Conservation (phyloP, 2,113 vertebrate species). For the Struthio camelus region DNA sequence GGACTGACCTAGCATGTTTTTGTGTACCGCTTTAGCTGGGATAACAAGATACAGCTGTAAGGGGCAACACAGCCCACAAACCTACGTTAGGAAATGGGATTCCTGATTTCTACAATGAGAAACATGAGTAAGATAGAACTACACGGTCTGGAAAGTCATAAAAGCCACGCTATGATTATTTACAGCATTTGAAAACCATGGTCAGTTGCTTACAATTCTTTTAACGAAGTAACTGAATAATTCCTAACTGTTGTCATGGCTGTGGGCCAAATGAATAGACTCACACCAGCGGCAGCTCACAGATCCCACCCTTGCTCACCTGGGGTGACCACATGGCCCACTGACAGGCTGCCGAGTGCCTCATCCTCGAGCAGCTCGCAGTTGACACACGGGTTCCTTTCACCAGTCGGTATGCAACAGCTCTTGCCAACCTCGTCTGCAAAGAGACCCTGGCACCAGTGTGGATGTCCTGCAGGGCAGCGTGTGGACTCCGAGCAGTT, state of each 20-base stretch:
- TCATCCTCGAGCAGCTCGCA: background rate
- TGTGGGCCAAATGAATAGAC: background rate
- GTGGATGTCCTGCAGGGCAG: no score
- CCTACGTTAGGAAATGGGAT: accelerated
- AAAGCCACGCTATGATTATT: background rate
- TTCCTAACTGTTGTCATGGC: background rate
- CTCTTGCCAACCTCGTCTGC: no score
- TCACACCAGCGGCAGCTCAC: background rate
- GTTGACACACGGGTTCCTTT: background rate
- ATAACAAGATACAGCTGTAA: background rate
- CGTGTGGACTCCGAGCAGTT: no score
- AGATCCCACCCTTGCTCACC: background rate
- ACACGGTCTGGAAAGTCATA: background rate
- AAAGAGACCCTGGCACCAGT: no score
- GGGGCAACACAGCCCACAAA: background rate
- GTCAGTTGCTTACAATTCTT: background rate
- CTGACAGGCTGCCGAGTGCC: background rate
- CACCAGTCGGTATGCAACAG: no score
- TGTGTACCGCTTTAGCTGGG: background rate
- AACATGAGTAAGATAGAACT: background rate
- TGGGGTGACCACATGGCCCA: background rate
- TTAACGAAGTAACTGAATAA: background rate
- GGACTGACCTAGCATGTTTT: background rate
- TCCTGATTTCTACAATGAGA: background rate
- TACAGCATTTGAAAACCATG: background rate